Base-by-base conservation (phyloP, 1,140 invertebrate genomes). In the Caenorhabditis inopinata region DNA sequence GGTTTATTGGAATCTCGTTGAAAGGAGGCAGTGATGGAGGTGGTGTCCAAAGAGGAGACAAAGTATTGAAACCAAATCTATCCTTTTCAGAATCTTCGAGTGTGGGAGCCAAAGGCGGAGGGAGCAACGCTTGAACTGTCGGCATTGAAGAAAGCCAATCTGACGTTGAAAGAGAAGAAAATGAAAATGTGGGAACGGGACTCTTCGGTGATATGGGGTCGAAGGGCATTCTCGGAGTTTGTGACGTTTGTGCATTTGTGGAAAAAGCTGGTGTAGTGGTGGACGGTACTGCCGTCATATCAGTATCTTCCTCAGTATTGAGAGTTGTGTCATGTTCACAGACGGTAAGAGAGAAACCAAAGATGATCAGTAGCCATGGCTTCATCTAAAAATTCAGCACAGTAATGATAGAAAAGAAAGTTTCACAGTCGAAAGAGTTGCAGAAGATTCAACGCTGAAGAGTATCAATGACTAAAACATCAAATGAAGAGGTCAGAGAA, bases 341-440 rank as follows among this genome's bases (percentile, higher is more conserved):
- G 6, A 38, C 0, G 3, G 12, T 21, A 38, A 11, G 4, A 38
- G 4, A 18, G 6, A 38, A 16, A 1, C 18, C 3, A 0, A 68
- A 12, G 4, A 68, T 9, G 38, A 68, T 6, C 16, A 42, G 58
- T 42, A 68, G 6, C 16, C 35, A 12, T 18, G n/a, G n/a, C 25
- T 68, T 68, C 58, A 68, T 68, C 58, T 68, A 18, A 21, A 68
- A 58, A n/a, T n/a, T n/a, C n/a, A n/a, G n/a, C n/a, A n/a, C n/a
- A n/a, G n/a, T n/a, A n/a, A n/a, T n/a, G n/a, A n/a, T n/a, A n/a
- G n/a, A n/a, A n/a, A n/a, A n/a, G n/a, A n/a, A n/a, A n/a, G n/a
- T n/a, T n/a, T n/a, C n/a, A n/a, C n/a, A n/a, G n/a, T n/a, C n/a
- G 58, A 32, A 68, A 68, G 58, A 38, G 58, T 68, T 68, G 32